Conservation (phyloP, 2,888 invertebrate genomes). For the Linhomoeus sp. region DNA sequence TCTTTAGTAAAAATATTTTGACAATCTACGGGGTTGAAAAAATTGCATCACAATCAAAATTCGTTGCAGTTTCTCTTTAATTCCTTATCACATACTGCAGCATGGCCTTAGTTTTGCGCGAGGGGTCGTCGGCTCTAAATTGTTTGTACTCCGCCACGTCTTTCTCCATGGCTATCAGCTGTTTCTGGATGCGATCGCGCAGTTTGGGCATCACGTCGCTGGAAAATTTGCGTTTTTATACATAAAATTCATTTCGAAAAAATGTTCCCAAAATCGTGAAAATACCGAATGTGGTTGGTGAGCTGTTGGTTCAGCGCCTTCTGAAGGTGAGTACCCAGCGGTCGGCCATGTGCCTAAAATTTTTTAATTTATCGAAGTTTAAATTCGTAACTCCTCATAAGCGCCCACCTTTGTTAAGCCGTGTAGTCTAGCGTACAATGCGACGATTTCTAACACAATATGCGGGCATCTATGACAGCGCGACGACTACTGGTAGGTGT, state of each 20-base stretch:
- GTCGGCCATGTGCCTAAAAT: conserved; percentile 65
- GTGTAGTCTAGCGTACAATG: not conserved
- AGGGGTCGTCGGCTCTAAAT: conserved; percentile 92
- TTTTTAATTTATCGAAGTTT: no score
- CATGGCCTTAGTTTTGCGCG: conserved; percentile 98
- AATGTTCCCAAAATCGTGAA: not conserved
- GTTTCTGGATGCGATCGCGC: conserved; percentile 86
- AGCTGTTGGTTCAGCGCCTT: conserved; percentile 89
- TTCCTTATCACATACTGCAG: no score
- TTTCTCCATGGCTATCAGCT: conserved; percentile 79
- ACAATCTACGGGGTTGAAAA: no score
- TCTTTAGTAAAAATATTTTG: no score
- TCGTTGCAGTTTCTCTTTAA: no score
- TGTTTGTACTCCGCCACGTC: conserved; percentile 98
- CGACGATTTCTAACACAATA: no score
- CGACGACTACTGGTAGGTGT: no score
- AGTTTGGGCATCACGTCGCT: conserved; percentile 80
- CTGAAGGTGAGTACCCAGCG: conserved; percentile 84
- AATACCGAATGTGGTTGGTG: conserved; percentile 85
- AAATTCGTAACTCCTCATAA: no score
- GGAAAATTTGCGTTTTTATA: not conserved
- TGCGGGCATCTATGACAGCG: no score
- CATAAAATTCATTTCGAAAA: not conserved
- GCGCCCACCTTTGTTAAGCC: no score
- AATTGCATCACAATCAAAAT: no score